These are phyloP conservation scores for Formica aserva DNA, from an alignment of 2,888 invertebrate species.

Conservation along the genomic window DNA sequence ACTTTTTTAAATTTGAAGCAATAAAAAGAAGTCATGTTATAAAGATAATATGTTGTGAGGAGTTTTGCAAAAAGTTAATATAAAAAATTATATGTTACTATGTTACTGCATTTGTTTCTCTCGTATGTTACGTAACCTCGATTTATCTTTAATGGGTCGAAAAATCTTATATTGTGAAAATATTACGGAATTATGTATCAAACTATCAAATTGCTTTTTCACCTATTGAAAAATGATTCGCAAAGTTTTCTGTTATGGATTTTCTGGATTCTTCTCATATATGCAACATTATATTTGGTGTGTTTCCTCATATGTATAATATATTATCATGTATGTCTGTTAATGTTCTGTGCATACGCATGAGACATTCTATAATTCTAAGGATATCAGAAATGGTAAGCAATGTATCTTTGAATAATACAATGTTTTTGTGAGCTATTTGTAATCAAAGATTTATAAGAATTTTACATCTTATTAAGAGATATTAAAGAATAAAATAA, in stretches of 20 bases:
- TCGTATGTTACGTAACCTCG: conserved; percentile 34
- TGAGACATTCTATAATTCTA: conserved; percentile 46
- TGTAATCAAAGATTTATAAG: background rate
- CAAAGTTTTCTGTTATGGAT: conserved; percentile 73
- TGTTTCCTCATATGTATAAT: conserved; percentile 78
- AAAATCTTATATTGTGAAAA: background rate
- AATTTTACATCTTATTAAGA: background rate
- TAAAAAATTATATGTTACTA: too few species aligned
- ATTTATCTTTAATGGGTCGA: conserved; percentile 32
- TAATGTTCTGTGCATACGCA: conserved; percentile 77
- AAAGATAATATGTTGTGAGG: too few species aligned
- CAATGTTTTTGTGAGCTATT: background rate
- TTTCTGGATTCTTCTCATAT: conserved; percentile 72
- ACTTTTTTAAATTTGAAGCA: too few species aligned
- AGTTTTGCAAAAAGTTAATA: too few species aligned
- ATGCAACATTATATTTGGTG: conserved; percentile 76
- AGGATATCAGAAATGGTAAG: conserved; percentile 14
- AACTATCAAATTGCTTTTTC: conserved; percentile 19
- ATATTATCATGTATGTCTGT: conserved; percentile 79
- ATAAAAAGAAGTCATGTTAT: too few species aligned
- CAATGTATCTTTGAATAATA: background rate
- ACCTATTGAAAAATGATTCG: conserved; percentile 48
- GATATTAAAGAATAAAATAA: background rate
- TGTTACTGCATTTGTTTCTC: conserved; percentile 42
- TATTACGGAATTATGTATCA: conserved; percentile 35